Evolutionary conservation across 2,113 vertebrate species (phyloP).

Genomic region (Poeciliopsis prolifica): DNA sequence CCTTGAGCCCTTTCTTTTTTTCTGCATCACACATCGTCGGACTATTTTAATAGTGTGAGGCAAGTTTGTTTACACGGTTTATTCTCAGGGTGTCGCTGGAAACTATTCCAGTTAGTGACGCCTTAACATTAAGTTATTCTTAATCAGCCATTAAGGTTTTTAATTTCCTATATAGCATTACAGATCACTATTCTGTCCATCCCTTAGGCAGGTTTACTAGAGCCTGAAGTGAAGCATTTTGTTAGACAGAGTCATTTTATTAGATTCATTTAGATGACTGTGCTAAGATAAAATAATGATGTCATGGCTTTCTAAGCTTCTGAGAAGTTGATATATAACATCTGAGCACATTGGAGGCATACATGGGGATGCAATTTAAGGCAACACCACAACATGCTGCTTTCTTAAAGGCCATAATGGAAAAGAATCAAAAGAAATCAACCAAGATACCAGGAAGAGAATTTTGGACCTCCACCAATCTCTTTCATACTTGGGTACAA

Average conservation of each 20-base stretch:
- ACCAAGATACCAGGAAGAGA: too few species aligned
- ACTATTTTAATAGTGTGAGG: conserved; percentile 71
- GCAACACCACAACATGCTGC: neutral
- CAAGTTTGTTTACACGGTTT: conserved; percentile 74
- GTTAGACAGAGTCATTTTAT: neutral
- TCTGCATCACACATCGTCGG: conserved; percentile 72
- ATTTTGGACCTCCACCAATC: too few species aligned
- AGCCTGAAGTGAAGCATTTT: neutral
- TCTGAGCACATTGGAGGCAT: neutral
- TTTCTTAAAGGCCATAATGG: neutral
- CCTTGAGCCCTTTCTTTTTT: conserved; percentile 51
- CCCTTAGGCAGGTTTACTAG: neutral
- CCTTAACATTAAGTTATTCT: conserved; percentile 52
- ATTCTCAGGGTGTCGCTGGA: conserved; percentile 65
- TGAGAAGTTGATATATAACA: too few species aligned
- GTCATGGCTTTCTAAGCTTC: neutral
- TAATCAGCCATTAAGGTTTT: conserved; percentile 49
- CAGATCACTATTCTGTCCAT: conserved; percentile 37
- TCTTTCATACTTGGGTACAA: too few species aligned
- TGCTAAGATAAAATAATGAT: neutral
- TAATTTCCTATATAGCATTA: conserved; percentile 45
- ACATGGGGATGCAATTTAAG: neutral
- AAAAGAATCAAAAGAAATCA: neutral
- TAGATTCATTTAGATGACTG: neutral
- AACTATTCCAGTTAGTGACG: conserved; percentile 58